Evolutionary conservation across 2,888 invertebrate genomes (phyloP).

Genomic region (Cantharis flavilabris): DNA sequence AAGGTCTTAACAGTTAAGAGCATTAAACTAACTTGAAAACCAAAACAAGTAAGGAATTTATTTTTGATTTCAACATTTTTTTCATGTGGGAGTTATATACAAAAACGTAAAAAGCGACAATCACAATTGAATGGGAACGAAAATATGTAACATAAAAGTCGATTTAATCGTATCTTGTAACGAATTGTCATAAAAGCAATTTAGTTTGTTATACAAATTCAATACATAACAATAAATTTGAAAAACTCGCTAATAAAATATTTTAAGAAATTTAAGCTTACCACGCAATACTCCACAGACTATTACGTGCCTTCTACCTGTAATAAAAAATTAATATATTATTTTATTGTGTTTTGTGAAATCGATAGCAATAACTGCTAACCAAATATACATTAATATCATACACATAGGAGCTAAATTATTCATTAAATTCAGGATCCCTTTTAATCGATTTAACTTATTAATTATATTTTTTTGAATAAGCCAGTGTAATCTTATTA

Average conservation of each 20-base stretch:
- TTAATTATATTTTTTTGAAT: background rate
- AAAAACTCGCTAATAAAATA: background rate
- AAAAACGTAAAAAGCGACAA: background rate
- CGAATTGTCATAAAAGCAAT: background rate
- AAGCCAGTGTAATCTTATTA: background rate
- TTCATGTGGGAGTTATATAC: background rate
- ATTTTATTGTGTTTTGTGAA: background rate
- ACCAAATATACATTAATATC: background rate
- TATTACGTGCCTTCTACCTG: constrained; percentile 16
- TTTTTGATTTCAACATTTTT: background rate
- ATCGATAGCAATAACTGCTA: background rate
- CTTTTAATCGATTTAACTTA: background rate
- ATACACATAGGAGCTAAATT: background rate
- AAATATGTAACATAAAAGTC: background rate
- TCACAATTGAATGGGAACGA: background rate
- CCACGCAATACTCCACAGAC: constrained; percentile 17
- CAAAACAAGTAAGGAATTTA: no score
- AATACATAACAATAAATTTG: background rate
- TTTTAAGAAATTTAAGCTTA: constrained; percentile 6
- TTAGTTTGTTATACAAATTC: background rate
- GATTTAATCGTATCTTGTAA: background rate
- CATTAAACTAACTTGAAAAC: background rate
- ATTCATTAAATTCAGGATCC: background rate
- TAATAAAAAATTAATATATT: constrained; percentile 5
- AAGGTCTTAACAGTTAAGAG: background rate